Percentiles rank a stretch among this genome's conserved stretches.
Conservation (phyloP, 2,888 invertebrate species). For the Asteroscopus sphinx region DNA sequence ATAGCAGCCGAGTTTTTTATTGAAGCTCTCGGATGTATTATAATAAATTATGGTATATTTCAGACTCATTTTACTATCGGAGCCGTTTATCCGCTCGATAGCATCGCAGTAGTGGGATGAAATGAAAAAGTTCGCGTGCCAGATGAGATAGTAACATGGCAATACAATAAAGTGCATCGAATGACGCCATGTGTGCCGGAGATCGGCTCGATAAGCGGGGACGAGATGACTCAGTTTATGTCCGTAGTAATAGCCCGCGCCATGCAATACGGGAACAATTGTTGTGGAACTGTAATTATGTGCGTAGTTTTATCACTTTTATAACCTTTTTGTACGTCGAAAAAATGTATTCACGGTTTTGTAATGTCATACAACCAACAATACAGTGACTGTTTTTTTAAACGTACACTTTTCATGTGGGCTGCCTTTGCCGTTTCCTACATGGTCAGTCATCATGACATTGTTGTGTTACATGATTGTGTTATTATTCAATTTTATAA, state of each 20-base stretch:
- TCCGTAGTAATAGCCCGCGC: conserved; percentile 55
- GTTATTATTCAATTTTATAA: conserved; percentile 1
- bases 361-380: conserved; percentile 19
- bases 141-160: conserved; percentile 57
- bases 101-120: conserved; percentile 45
- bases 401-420: conserved; percentile 18
- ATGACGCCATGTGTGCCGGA: conserved; percentile 71
- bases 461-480: not conserved
- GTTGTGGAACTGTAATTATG: conserved; percentile 44
- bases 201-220: conserved; percentile 65
- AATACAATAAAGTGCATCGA: conserved; percentile 66
- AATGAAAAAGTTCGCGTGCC: conserved; percentile 59
- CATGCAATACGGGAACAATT: conserved; percentile 59
- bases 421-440: conserved; percentile 4
- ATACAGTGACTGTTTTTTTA: conserved; percentile 17
- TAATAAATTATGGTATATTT: conserved; percentile 42
- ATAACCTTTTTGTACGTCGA: conserved; percentile 28
- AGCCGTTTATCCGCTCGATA: conserved; percentile 51
- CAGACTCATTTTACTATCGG: conserved; percentile 51
- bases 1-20: conserved; percentile 60
- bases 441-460: not conserved
- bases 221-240: conserved; percentile 71
- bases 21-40: conserved; percentile 40
- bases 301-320: conserved; percentile 36
- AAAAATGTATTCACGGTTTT: conserved; percentile 17